phyloP scores from a whole-genome alignment of 2,888 invertebrate species.

The Acholoe squamosa region DNA sequence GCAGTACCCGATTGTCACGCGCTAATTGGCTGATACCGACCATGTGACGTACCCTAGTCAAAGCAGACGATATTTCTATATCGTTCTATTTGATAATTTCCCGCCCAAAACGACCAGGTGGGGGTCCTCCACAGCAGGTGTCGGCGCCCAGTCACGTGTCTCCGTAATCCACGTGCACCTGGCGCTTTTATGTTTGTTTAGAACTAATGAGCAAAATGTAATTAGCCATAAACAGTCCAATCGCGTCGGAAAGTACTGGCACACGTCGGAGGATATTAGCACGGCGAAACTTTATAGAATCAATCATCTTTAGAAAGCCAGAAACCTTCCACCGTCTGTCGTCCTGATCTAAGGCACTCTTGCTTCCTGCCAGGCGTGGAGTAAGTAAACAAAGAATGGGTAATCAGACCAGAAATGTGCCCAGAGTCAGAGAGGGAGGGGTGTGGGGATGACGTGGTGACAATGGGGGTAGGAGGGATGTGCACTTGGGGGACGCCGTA shows the following conservation, averaged over 20 bases:
- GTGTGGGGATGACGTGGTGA: not conserved
- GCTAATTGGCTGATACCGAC: not conserved
- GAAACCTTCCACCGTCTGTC: slow-evolving; percentile 11
- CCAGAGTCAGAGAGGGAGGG: not conserved
- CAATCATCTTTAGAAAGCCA: slow-evolving; percentile 23
- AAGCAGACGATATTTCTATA: slow-evolving; percentile 26
- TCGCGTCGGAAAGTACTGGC: not conserved
- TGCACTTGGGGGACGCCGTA: slow-evolving; percentile 13
- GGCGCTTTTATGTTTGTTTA: slow-evolving; percentile 56
- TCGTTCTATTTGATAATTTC: not conserved
- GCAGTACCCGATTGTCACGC: slow-evolving; percentile 1
- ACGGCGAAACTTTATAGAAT: not conserved
- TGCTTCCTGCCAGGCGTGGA: slow-evolving; percentile 7
- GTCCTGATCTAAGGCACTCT: slow-evolving; percentile 1
- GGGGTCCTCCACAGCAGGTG: not conserved
- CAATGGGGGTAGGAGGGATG: slow-evolving; percentile 3
- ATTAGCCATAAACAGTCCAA: slow-evolving; percentile 53
- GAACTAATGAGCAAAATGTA: slow-evolving; percentile 48
- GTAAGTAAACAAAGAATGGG: slow-evolving; percentile 28
- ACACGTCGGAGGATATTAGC: slow-evolving; percentile 20
- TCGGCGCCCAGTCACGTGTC: slow-evolving; percentile 30
- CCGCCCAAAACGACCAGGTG: slow-evolving; percentile 49
- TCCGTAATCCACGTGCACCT: slow-evolving; percentile 32
- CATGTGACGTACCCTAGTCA: not conserved
- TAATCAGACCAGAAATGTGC: slow-evolving; percentile 15